These are phyloP conservation scores for Sciurus vulgaris DNA, from an alignment of 2,797 vertebrate species.

Conservation along the genomic window DNA sequence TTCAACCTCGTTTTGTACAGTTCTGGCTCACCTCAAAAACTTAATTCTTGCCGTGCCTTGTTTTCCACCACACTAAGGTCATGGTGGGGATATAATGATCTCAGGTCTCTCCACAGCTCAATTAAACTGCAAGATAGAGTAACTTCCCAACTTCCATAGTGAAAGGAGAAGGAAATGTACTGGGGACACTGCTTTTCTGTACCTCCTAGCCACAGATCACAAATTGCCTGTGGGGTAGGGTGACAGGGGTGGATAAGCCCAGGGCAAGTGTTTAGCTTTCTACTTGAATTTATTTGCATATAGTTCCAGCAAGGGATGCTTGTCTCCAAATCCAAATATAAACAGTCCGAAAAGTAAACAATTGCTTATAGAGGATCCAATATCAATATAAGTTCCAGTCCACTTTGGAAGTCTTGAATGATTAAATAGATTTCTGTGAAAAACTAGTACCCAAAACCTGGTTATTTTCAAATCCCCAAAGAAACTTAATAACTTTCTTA, in stretches of 20 bases:
- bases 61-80: background rate
- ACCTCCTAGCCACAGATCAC: background rate
- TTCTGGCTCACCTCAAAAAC: background rate
- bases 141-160: background rate
- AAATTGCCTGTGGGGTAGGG: background rate
- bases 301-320: background rate
- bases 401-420: conserved; percentile 50
- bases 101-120: background rate
- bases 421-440: conserved; percentile 29
- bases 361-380: background rate
- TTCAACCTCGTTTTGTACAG: background rate
- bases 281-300: background rate
- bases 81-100: background rate
- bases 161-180: background rate
- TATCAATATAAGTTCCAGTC: conserved; percentile 11
- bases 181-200: background rate
- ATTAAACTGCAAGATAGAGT: background rate
- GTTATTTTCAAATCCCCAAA: conserved; percentile 47
- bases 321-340: conserved; percentile 54
- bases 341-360: background rate
- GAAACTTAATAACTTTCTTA: conserved; percentile 46
- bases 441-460: background rate
- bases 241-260: background rate
- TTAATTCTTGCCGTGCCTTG: background rate
- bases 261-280: background rate